Conservation (phyloP, 1,140 invertebrate species). For the Anastrepha obliqua region DNA sequence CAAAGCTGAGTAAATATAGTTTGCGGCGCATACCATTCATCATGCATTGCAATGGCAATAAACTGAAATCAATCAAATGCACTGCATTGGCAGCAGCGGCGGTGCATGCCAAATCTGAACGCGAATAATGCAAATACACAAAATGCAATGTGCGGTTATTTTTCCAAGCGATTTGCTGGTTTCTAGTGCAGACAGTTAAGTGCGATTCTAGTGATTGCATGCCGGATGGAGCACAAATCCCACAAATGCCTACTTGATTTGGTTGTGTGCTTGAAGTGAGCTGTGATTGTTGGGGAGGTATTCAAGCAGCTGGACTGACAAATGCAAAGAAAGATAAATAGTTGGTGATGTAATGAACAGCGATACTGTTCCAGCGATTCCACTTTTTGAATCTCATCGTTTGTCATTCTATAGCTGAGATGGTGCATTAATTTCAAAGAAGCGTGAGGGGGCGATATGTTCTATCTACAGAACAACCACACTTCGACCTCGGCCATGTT, state of each 20-base stretch:
- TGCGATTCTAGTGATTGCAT: background rate
- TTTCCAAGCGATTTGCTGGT: background rate
- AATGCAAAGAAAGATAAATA: background rate
- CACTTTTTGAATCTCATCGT: too few relatives aligned
- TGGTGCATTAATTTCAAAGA: too few relatives aligned
- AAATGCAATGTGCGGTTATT: background rate
- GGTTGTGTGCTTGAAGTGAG: background rate
- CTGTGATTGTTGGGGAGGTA: background rate
- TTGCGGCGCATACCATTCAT: background rate
- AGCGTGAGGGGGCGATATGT: too few relatives aligned
- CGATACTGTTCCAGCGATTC: background rate
- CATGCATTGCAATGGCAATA: conserved; percentile 31
- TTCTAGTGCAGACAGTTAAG: background rate
- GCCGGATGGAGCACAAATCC: conserved; percentile 12
- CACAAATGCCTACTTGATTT: background rate
- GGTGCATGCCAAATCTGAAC: background rate
- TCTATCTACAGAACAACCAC: too few relatives aligned
- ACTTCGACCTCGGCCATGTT: too few relatives aligned
- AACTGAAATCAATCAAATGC: conserved; percentile 47
- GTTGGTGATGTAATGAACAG: background rate
- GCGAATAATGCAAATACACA: background rate
- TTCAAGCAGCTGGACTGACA: background rate
- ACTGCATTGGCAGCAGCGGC: background rate
- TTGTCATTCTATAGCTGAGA: too few relatives aligned
- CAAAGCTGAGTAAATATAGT: background rate